phyloP scores from a whole-genome alignment of 2,888 invertebrate species.

The Philopedon plagiatum region DNA sequence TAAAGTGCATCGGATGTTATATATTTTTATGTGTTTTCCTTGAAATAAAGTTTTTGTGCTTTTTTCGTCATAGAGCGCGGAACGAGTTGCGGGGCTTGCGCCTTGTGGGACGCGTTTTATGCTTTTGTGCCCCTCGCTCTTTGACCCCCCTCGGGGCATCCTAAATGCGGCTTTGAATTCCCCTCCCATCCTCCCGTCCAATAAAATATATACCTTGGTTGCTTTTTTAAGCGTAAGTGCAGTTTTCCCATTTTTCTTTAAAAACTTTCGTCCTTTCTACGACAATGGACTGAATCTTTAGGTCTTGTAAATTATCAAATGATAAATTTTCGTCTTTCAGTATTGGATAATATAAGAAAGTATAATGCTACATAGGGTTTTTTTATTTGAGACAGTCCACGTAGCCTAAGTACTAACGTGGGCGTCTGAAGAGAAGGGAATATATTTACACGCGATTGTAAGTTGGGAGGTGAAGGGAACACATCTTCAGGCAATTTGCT shows the following conservation, averaged over 20 bases:
- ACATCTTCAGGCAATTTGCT: too few species aligned
- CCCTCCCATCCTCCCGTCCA: conserved; percentile 56
- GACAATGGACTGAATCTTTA: too few species aligned
- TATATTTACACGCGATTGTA: too few species aligned
- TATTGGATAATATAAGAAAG: too few species aligned
- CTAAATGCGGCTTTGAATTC: conserved; percentile 5
- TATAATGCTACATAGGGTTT: too few species aligned
- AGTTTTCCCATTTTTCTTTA: conserved; percentile 26
- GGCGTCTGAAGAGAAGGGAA: too few species aligned
- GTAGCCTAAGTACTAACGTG: too few species aligned
- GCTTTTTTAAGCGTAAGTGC: conserved; percentile 50
- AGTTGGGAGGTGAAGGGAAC: too few species aligned
- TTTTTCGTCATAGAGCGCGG: conserved; percentile 54
- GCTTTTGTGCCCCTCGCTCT: conserved; percentile 33
- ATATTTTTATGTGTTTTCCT: conserved; percentile 69
- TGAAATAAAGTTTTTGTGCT: conserved; percentile 66
- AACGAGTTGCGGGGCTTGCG: conserved; percentile 55
- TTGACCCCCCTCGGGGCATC: conserved; percentile 46
- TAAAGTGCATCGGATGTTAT: conserved; percentile 68
- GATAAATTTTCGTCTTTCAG: too few species aligned
- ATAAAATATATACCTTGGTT: conserved; percentile 64
- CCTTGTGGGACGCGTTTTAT: conserved; percentile 48
- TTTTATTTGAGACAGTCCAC: too few species aligned
- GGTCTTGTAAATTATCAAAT: too few species aligned
- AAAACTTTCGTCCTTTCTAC: too few species aligned